A percentile compares a stretch with the other conserved stretches of the same genome.
Conservation (phyloP, 2,113 vertebrate genomes). For the Thunnus thynnus region DNA sequence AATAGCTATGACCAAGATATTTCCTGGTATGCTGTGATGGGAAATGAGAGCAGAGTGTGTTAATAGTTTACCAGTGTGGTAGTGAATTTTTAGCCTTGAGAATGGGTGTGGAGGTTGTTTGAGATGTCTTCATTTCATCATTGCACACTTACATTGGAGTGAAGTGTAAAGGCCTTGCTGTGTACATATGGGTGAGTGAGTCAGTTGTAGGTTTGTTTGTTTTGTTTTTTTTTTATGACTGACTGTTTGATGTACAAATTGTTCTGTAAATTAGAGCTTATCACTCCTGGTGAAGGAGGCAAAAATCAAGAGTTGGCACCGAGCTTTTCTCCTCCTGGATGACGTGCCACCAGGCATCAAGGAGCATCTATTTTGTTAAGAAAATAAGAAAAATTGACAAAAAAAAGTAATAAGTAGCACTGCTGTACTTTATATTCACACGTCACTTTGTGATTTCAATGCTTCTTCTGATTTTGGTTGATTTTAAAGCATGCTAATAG, state of each 20-base stretch:
- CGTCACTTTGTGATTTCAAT: conserved; percentile 81
- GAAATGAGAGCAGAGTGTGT: conserved; percentile 15
- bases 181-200: conserved; percentile 60
- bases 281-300: conserved; percentile 48
- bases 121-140: conserved; percentile 48
- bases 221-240: conserved; percentile 5
- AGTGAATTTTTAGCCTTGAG: conserved; percentile 43
- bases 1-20: conserved; percentile 33
- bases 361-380: conserved; percentile 77
- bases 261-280: conserved; percentile 74
- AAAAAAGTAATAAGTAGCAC: conserved; percentile 72
- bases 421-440: conserved; percentile 84
- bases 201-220: conserved; percentile 3
- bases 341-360: conserved; percentile 52
- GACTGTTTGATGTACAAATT: conserved; percentile 58
- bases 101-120: conserved; percentile 8
- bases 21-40: conserved; percentile 48
- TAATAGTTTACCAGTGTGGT: conserved; percentile 39
- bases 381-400: conserved; percentile 63
- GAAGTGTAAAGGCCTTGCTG: conserved; percentile 43
- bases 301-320: conserved; percentile 40
- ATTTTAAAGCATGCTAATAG: conserved; percentile 67
- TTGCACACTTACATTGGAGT: conserved; percentile 59
- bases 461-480: conserved; percentile 64
- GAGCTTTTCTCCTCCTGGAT: conserved; percentile 54